Conservation (phyloP, 1,140 invertebrate genomes). For the Bombyx mandarina region DNA sequence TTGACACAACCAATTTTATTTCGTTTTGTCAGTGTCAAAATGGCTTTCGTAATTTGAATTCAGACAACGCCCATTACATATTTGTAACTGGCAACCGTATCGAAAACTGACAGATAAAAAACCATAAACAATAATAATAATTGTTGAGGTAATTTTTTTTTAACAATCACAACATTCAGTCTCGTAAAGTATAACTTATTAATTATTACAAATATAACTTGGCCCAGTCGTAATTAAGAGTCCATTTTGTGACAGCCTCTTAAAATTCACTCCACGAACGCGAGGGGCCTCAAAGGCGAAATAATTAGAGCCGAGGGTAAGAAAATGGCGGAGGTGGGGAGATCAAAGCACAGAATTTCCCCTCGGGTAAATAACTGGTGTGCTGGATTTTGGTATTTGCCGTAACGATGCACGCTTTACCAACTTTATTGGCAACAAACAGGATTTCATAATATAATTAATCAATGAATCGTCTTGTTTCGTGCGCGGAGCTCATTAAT, state of each 20-base stretch:
- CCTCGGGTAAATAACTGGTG: constrained; percentile 47
- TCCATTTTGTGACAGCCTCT: constrained; percentile 60
- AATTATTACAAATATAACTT: constrained; percentile 60
- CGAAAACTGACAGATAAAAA: no score
- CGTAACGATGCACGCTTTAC: constrained; percentile 23
- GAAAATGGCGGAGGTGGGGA: constrained; percentile 44
- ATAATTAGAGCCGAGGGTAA: constrained; percentile 62
- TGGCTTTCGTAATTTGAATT: no score
- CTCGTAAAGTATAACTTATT: constrained; percentile 38
- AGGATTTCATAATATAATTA: constrained; percentile 12
- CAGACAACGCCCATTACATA: no score
- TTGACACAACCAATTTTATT: no score
- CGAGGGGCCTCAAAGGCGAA: constrained; percentile 49
- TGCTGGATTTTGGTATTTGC: constrained; percentile 48
- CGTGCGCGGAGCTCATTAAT: not conserved
- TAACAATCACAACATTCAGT: no score
- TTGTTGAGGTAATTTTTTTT: no score
- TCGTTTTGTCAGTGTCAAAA: no score
- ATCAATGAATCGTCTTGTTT: constrained; percentile 7
- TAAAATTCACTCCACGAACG: constrained; percentile 60
- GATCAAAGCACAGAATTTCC: constrained; percentile 57
- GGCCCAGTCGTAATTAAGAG: constrained; percentile 56
- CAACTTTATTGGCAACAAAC: constrained; percentile 13
- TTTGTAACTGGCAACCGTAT: no score
- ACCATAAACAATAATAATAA: no score